These are phyloP conservation scores for Sycophila sp. DNA, from an alignment of 1,140 invertebrate genomes.

Conservation along the genomic window DNA sequence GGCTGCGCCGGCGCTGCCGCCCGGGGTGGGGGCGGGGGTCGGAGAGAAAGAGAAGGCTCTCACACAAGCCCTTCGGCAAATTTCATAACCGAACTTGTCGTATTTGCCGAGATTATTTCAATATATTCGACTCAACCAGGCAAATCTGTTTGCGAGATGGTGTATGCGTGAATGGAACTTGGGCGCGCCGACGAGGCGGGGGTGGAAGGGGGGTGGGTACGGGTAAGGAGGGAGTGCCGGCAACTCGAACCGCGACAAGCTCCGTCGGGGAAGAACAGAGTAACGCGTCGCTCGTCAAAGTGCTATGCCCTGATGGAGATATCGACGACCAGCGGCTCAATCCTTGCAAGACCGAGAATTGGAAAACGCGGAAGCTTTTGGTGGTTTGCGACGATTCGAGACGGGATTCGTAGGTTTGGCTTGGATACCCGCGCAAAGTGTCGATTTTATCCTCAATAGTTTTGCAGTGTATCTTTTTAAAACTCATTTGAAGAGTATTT, in stretches of 20 bases:
- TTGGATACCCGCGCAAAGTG: too few species aligned
- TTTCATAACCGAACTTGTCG: slow-evolving; percentile 69
- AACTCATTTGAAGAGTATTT: too few species aligned
- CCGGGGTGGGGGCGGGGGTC: slow-evolving; percentile 1
- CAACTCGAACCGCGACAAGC: background rate
- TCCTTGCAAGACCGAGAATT: too few species aligned
- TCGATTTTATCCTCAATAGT: too few species aligned
- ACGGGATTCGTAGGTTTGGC: too few species aligned
- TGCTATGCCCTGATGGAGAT: background rate
- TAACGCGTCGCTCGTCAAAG: slow-evolving; percentile 24
- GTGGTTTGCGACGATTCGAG: background rate
- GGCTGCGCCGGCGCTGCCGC: too few species aligned
- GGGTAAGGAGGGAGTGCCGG: background rate
- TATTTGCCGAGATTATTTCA: slow-evolving; percentile 69
- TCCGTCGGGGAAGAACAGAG: slow-evolving; percentile 4
- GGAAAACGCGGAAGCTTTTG: too few species aligned
- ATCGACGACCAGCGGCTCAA: background rate
- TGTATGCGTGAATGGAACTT: slow-evolving; percentile 69
- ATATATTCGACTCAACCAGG: slow-evolving; percentile 68
- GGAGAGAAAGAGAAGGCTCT: slow-evolving; percentile 37
- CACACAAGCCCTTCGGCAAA: slow-evolving; percentile 68
- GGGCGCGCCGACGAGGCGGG: slow-evolving; percentile 42
- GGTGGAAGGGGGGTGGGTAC: background rate
- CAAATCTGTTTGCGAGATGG: slow-evolving; percentile 66
- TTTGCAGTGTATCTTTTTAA: too few species aligned